Base-by-base conservation (phyloP, 2,113 vertebrate genomes). In the Ageneiosus marmoratus region DNA sequence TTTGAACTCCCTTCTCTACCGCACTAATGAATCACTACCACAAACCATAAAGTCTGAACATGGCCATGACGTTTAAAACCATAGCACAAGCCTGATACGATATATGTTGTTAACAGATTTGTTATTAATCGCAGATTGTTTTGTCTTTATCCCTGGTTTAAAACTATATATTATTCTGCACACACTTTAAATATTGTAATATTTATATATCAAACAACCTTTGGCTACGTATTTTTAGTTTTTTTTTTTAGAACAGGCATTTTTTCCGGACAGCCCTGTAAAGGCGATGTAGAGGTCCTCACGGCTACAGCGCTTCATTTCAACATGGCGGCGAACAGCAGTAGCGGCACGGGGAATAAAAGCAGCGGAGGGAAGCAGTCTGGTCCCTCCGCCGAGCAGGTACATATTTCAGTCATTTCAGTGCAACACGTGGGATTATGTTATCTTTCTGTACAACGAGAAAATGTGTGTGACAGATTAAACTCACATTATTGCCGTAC, bases 281-380 rank as follows among this genome's bases (percentile, higher is more conserved):
- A 2, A n/a, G 80, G 55, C 62, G 60, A 83, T 60, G 16, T 46
- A 46, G 77, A 46, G 89, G 88, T 87, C 88, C 86, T 90, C 18
- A 51, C 56, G 13, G 18, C n/a, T 29, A 29, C 41, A 18, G 46
- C 22, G 9, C 9, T 79, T 67, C 77, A 85, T 93, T 93, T 87
- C 90, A 94, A 92, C 90, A 95, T 95, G 94, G 93, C 94, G 91
- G 91, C 94, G 88, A 95, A 92, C 93, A 91, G 93, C 82, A 91
- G 89, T 75, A 86, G 77, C 90, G 92, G 89, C 92, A 92, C 92
- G 92, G 91, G 73, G 74, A 89, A 74, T 86, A 94, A 94, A 89
- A 87, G 67, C 75, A 2, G 79, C 50, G 90, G 88, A 0, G 92
- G 90, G 11, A 95, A 94, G 88, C 94, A 86, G 86, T 84, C 93